phyloP scores from a whole-genome alignment of 2,797 vertebrate genomes.

The Coccyzus lansbergi region DNA sequence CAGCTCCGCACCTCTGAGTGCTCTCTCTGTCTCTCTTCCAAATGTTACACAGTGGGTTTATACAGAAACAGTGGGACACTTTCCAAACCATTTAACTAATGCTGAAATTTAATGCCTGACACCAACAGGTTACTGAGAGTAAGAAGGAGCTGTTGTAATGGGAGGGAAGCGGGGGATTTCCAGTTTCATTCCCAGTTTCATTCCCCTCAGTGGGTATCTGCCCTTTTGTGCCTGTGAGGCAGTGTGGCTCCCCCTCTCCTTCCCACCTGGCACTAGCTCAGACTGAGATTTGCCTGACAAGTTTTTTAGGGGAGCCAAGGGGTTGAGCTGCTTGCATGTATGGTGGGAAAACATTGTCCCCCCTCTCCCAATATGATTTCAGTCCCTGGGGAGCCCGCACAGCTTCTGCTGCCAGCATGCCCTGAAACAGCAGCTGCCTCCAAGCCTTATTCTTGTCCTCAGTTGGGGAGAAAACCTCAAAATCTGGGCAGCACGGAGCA shows the following conservation, averaged over 20 bases:
- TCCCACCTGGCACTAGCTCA: rapidly evolving
- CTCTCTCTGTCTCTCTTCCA: conserved; percentile 57
- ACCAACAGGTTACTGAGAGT: conserved; percentile 38
- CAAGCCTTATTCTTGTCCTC: not conserved
- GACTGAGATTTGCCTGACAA: not conserved
- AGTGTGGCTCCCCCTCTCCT: not conserved
- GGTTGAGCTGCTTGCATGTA: not conserved
- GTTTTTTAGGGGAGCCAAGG: not conserved
- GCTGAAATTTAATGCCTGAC: conserved; percentile 45
- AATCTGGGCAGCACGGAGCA: not conserved
- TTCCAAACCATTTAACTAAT: conserved; percentile 65
- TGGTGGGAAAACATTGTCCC: rapidly evolving
- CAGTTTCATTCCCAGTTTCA: not conserved
- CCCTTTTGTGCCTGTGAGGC: rapidly evolving
- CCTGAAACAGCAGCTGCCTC: conserved; percentile 1
- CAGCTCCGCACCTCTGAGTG: not conserved
- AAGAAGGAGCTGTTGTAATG: conserved; percentile 19
- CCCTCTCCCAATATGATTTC: not conserved
- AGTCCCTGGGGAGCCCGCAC: not conserved
- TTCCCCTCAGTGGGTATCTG: not conserved
- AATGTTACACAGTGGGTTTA: conserved; percentile 49
- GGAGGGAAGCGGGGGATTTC: not conserved
- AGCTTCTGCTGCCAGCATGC: not conserved
- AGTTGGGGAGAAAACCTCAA: not conserved
- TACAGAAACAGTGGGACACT: conserved; percentile 46